Evolutionary conservation across 2,888 invertebrate species (phyloP), one percentile per base, ranked within the genome.

Genomic region (Caenorhabditis auriculariae): DNA sequence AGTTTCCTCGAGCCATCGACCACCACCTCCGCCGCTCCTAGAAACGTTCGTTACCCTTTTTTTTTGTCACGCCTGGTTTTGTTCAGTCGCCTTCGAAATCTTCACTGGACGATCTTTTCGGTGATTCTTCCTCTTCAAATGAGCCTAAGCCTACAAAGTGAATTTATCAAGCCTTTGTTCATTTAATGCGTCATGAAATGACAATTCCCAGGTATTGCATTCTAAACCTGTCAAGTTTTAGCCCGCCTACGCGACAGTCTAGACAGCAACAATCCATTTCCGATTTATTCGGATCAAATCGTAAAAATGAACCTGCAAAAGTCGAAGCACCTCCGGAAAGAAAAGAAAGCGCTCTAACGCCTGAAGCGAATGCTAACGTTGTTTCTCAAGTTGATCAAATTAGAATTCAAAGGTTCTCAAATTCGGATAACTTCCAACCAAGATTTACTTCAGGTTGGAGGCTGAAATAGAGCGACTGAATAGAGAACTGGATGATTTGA

Each of bases 401-500:
- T 9, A 32, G n/a, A 32, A 32, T 32, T 32, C 35, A 32, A 32
- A 32, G 35, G 35, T 32, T 32, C 9, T 9, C 35, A n/a, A 32
- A 32, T 32, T 32, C 15, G 35, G n/a, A n/a, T 32, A 32, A 9
- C 9, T 12, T n/a, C n/a, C 15, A 32, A n/a, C 15, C 9, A 32
- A 12, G 35, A 32, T 12, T 12, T 12, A 32, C 15, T 46, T 19
- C 26, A 51, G 60, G 44, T 28, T 61, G 1, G 61, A 61, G 41
- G 19, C 46, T 0, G 61, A 61, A n/a, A 39, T 61, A 5, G 61
- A 61, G 6, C 39, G 61, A 17, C 38, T 61, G 23, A 61, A 61
- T 27, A 23, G 61, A 7, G 61, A 61, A 17, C 12, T 61, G n/a
- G 61, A 61, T 44, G 61, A 61, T 24, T 41, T 49, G 17, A 61